Evolutionary conservation across 2,888 invertebrate genomes (phyloP).

Genomic region (Thelaira solivaga): DNA sequence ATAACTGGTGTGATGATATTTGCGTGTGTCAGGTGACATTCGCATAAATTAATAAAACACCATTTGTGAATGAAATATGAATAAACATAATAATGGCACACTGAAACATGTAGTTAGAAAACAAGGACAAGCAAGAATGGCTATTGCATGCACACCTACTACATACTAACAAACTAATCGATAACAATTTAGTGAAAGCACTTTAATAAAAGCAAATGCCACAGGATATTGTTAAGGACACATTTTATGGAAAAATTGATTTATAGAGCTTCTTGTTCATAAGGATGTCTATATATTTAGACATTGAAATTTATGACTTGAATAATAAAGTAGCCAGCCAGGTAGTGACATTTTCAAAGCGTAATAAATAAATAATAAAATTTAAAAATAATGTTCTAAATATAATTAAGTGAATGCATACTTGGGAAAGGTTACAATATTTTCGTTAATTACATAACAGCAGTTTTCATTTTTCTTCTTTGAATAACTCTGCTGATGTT

Average conservation of each 20-base stretch:
- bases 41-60: constrained; percentile 48
- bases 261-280: constrained; percentile 3
- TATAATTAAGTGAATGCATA: not conserved
- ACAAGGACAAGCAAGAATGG: not conserved
- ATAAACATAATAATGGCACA: constrained; percentile 22
- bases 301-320: constrained; percentile 10
- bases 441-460: too few relatives aligned
- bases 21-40: constrained; percentile 48
- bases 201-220: not conserved
- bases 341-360: not conserved
- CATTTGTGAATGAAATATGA: constrained; percentile 33
- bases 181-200: constrained; percentile 19
- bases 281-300: not conserved
- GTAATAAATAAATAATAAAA: not conserved
- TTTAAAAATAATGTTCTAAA: not conserved
- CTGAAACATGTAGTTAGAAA: not conserved
- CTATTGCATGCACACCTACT: too few relatives aligned
- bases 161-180: not conserved
- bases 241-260: constrained; percentile 18
- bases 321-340: not conserved
- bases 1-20: not conserved
- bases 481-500: too few relatives aligned
- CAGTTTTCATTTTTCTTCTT: too few relatives aligned
- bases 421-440: not conserved
- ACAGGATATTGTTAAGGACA: constrained; percentile 5